Percentiles rank a stretch among this genome's conserved stretches.
These are phyloP conservation scores for Stenichneumon culpator DNA, from an alignment of 2,888 invertebrate species.

Conservation along the genomic window DNA sequence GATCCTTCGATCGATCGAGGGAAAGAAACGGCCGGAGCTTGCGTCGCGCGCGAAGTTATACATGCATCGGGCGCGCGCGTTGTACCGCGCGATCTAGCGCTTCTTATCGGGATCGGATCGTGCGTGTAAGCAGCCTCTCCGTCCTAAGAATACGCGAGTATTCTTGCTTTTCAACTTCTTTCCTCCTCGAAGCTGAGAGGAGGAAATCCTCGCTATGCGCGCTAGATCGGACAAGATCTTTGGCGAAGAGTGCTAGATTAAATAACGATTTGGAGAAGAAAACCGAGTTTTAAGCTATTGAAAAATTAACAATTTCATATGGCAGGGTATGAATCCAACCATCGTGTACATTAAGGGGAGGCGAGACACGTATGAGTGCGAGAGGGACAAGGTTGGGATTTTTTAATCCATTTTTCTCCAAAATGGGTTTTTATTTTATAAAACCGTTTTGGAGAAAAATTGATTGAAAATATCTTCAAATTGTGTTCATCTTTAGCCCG, in stretches of 20 bases:
- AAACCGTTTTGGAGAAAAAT: too few species aligned
- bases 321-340: too few species aligned
- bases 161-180: conserved; percentile 9
- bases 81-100: conserved; percentile 36
- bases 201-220: not conserved
- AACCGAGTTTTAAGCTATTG: too few species aligned
- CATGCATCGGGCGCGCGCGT: conserved; percentile 33
- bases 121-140: conserved; percentile 40
- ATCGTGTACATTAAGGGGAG: too few species aligned
- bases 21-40: conserved; percentile 35
- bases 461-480: too few species aligned
- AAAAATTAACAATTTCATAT: too few species aligned
- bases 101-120: conserved; percentile 44
- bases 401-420: too few species aligned
- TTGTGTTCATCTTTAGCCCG: too few species aligned
- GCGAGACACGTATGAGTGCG: too few species aligned
- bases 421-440: too few species aligned
- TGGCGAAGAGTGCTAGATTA: not conserved
- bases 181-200: conserved; percentile 17
- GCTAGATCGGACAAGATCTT: not conserved
- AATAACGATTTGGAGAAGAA: too few species aligned
- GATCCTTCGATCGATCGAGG: conserved; percentile 51
- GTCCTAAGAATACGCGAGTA: not conserved
- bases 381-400: too few species aligned
- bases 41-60: conserved; percentile 44